These are phyloP conservation scores for Eilema depressum DNA, from an alignment of 2,888 invertebrate species.

Conservation along the genomic window DNA sequence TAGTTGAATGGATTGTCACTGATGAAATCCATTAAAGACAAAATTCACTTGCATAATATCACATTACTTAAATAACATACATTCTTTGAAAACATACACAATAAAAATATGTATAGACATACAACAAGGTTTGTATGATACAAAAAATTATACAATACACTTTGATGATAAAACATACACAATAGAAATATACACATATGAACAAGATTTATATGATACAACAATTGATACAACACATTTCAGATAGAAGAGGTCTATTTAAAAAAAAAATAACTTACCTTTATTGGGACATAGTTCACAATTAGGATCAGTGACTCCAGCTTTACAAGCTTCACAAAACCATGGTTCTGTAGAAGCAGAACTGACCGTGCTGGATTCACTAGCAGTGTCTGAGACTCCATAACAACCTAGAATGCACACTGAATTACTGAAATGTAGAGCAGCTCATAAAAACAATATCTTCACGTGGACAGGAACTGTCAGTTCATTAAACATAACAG, in stretches of 20 bases:
- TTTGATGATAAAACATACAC: neutral
- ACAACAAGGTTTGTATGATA: neutral
- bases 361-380: slow-evolving; percentile 96
- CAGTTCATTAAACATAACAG: neutral
- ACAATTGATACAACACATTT: too few species aligned
- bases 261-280: slow-evolving; percentile 81
- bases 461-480: neutral
- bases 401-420: slow-evolving; percentile 91
- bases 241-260: too few species aligned
- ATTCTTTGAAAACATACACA: neutral
- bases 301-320: slow-evolving; percentile 94
- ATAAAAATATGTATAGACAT: neutral
- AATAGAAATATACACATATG: neutral
- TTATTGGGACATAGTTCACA: slow-evolving; percentile 98
- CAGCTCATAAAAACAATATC: neutral
- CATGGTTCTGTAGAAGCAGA: slow-evolving; percentile 99
- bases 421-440: neutral
- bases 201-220: neutral
- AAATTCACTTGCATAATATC: too few species aligned
- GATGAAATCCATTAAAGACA: too few species aligned
- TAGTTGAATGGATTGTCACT: too few species aligned
- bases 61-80: neutral
- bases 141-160: neutral
- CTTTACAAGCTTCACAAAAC: slow-evolving; percentile 99
- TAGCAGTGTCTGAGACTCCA: slow-evolving; percentile 96